A percentile compares a stretch with the other conserved stretches of the same genome.
Evolutionary conservation across 2,888 invertebrate species (phyloP).

Genomic region (Nycteola revayana): DNA sequence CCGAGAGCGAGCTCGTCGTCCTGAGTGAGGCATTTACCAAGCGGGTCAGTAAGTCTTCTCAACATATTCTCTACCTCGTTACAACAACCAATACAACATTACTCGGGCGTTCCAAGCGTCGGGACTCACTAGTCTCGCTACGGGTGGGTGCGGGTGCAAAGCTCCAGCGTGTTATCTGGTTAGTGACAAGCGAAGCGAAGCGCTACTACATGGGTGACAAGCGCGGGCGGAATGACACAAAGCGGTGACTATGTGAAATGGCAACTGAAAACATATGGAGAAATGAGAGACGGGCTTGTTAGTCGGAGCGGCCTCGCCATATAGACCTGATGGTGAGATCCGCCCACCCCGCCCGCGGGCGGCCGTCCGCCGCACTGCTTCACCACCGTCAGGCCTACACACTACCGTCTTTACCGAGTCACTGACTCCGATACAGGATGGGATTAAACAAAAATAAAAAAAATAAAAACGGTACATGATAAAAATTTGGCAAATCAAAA

Average conservation of each 20-base stretch:
- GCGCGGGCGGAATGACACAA: constrained; percentile 57
- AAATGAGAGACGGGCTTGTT: constrained; percentile 57
- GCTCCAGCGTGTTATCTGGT: constrained; percentile 40
- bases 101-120: constrained; percentile 59
- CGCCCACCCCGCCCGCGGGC: constrained; percentile 47
- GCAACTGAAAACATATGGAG: constrained; percentile 58
- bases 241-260: constrained; percentile 66
- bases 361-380: constrained; percentile 57
- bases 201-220: constrained; percentile 58
- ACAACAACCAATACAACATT: constrained; percentile 67
- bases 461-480: constrained; percentile 43
- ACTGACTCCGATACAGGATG: constrained; percentile 75
- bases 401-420: constrained; percentile 78
- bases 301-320: constrained; percentile 67
- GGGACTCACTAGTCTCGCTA: constrained; percentile 55
- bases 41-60: constrained; percentile 76
- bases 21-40: constrained; percentile 79
- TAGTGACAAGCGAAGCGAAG: constrained; percentile 57
- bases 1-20: constrained; percentile 80
- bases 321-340: constrained; percentile 74
- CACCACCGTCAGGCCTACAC: constrained; percentile 78
- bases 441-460: constrained; percentile 65
- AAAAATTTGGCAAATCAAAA: constrained; percentile 74
- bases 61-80: constrained; percentile 71
- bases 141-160: constrained; percentile 46